phyloP scores from a whole-genome alignment of 2,888 invertebrate genomes.

The Orthonevra nobilis region DNA sequence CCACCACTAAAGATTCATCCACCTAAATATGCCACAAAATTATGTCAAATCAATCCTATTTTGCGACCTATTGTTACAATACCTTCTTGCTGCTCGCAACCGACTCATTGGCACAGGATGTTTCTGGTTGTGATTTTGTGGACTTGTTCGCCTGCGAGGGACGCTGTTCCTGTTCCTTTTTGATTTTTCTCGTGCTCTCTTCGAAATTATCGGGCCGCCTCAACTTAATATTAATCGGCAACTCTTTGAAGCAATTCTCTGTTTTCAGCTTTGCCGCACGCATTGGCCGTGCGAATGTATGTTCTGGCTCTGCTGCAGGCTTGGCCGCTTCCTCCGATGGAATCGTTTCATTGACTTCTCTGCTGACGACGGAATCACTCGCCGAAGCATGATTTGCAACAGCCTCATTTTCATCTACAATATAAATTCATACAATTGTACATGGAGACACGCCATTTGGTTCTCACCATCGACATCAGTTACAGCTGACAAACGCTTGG shows the following conservation, averaged over 20 bases:
- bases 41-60: no score
- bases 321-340: neutral
- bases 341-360: conserved; percentile 20
- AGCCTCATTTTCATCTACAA: conserved; percentile 29
- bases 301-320: conserved; percentile 58
- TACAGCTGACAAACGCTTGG: conserved; percentile 74
- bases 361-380: neutral
- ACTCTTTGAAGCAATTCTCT: conserved; percentile 76
- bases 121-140: conserved; percentile 18
- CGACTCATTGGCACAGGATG: conserved; percentile 30
- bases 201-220: conserved; percentile 74
- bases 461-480: conserved; percentile 72
- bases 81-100: conserved; percentile 43
- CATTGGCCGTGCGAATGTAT: conserved; percentile 74
- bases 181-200: conserved; percentile 71
- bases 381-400: neutral
- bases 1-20: conserved; percentile 71
- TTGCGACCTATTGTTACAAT: no score
- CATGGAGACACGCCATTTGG: no score
- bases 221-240: conserved; percentile 72
- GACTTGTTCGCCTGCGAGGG: conserved; percentile 72
- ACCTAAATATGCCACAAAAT: conserved; percentile 1
- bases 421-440: no score
- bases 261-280: conserved; percentile 76
- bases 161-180: conserved; percentile 76